Conservation (phyloP, 2,888 invertebrate genomes). For the Dilophus febrilis region DNA sequence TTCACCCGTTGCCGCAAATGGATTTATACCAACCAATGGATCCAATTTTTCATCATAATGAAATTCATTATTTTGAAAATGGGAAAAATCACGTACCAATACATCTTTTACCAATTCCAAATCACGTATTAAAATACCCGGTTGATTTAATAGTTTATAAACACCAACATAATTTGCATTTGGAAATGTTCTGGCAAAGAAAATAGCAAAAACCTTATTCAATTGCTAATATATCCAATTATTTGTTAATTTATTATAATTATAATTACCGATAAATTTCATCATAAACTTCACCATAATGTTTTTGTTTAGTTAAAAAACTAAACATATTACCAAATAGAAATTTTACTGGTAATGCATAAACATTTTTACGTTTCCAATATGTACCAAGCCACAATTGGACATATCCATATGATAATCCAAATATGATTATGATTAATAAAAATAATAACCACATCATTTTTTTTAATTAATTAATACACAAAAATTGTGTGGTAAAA, state of each 20-base stretch:
- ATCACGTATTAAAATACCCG: constrained; percentile 19
- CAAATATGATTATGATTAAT: too few species aligned
- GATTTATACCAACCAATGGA: constrained; percentile 25
- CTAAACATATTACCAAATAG: constrained; percentile 5
- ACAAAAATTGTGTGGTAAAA: too few species aligned
- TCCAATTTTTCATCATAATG: constrained; percentile 23
- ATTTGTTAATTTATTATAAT: too few species aligned
- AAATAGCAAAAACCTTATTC: too few species aligned
- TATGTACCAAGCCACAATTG: constrained; percentile 9
- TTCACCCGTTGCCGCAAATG: constrained; percentile 24
- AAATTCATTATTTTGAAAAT: constrained; percentile 25
- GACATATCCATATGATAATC: too few species aligned
- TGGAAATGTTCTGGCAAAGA: constrained; percentile 7
- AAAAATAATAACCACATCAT: too few species aligned
- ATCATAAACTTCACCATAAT: too few species aligned
- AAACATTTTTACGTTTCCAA: constrained; percentile 15
- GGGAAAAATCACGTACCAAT: constrained; percentile 20
- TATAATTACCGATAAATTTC: too few species aligned
- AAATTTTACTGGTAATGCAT: constrained; percentile 11
- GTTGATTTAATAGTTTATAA: constrained; percentile 18
- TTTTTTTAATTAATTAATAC: too few species aligned
- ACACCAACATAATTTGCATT: constrained; percentile 20
- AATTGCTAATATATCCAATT: too few species aligned
- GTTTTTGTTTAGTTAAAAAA: constrained; percentile 14
- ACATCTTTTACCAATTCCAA: constrained; percentile 21